A percentile compares a stretch with the other conserved stretches of the same genome.
Evolutionary conservation across 2,113 vertebrate genomes (phyloP).

Genomic region (Lepisosteus oculatus): DNA sequence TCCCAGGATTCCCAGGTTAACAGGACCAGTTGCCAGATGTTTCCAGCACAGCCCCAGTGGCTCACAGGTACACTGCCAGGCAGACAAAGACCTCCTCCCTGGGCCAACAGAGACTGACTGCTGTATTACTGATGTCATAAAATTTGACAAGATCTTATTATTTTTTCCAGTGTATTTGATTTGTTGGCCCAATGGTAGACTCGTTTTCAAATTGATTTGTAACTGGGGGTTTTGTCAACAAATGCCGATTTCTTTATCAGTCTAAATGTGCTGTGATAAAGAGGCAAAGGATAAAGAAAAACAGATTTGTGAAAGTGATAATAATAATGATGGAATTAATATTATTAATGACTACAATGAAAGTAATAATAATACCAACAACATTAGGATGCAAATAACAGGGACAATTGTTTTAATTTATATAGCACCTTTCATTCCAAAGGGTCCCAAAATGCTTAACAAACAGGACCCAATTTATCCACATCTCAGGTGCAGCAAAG

Average conservation of each 20-base stretch:
- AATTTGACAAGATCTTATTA: slow-evolving; percentile 8
- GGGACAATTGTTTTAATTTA: too few species aligned
- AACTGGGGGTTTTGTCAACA: not conserved
- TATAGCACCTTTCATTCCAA: too few species aligned
- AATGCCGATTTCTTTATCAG: not conserved
- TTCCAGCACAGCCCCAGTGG: too few species aligned
- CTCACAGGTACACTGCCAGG: too few species aligned
- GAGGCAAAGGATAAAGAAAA: not conserved
- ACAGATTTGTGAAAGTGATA: not conserved
- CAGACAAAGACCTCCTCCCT: too few species aligned
- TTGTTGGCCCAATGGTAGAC: not conserved
- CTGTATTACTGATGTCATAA: not conserved
- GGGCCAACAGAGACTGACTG: not conserved
- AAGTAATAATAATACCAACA: too few species aligned
- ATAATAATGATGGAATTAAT: too few species aligned
- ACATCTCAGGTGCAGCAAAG: too few species aligned
- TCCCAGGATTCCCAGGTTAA: slow-evolving; percentile 1
- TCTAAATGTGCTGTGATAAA: not conserved
- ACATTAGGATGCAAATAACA: too few species aligned
- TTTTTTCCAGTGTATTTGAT: not conserved
- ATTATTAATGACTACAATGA: too few species aligned
- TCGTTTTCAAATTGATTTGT: not conserved
- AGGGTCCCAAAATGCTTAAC: too few species aligned
- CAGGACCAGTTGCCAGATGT: not conserved
- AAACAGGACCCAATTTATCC: too few species aligned